Evolutionary conservation across 1,140 invertebrate genomes (phyloP).

Genomic region (Meloidogyne floridensis): DNA sequence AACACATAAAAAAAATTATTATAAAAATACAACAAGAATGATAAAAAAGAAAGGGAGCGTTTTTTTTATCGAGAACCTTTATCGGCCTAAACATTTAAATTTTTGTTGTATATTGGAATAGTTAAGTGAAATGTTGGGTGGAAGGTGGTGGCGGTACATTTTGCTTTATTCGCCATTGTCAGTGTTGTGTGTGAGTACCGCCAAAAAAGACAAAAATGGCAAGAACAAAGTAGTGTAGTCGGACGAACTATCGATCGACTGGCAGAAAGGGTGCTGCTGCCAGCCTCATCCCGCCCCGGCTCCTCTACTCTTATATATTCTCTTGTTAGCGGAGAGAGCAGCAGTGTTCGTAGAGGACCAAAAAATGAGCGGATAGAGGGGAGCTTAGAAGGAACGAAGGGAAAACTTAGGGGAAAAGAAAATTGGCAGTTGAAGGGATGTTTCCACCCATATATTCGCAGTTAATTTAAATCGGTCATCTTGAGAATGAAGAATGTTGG

Average conservation of each 20-base stretch:
- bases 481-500: no score
- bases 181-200: neutral
- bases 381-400: neutral
- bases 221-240: slow-evolving; percentile 6
- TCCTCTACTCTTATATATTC: neutral
- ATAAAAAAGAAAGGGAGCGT: neutral
- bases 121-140: neutral
- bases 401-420: neutral
- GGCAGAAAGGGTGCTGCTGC: neutral
- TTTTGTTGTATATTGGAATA: neutral
- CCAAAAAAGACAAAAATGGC: slow-evolving; percentile 9
- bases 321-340: neutral
- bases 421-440: neutral
- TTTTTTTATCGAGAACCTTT: neutral
- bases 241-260: slow-evolving; percentile 1
- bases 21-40: no score
- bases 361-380: neutral
- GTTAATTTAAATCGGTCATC: no score
- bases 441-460: neutral
- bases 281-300: neutral
- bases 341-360: neutral
- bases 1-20: no score
- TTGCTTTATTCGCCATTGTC: slow-evolving; percentile 2
- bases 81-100: slow-evolving; percentile 6
- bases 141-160: neutral